These are phyloP conservation scores for Halictus ligatus DNA, from an alignment of 2,888 invertebrate genomes.

Conservation along the genomic window DNA sequence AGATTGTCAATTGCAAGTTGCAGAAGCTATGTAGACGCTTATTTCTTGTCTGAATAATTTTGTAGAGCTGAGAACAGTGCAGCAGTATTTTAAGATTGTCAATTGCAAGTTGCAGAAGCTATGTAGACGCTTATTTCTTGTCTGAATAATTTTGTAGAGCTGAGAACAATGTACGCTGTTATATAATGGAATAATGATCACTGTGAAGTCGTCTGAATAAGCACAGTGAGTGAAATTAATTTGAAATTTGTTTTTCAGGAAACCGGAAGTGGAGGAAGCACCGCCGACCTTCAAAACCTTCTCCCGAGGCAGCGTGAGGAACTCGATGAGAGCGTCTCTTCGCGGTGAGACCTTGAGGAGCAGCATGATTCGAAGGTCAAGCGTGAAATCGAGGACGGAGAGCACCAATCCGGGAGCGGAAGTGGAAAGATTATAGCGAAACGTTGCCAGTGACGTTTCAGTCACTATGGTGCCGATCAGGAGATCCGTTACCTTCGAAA, in stretches of 20 bases:
- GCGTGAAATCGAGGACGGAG: conserved; percentile 84
- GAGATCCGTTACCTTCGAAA: conserved; percentile 14
- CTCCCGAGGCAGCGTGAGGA: conserved; percentile 82
- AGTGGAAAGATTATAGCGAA: conserved; percentile 74
- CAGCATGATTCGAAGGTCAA: conserved; percentile 85
- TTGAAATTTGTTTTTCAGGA: conserved; percentile 70
- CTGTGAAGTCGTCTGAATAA: not conserved
- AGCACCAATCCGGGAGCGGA: conserved; percentile 72
- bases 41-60: too few species aligned
- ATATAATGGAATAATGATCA: too few species aligned
- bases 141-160: too few species aligned
- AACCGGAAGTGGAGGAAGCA: conserved; percentile 81
- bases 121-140: too few species aligned
- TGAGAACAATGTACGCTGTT: too few species aligned
- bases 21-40: too few species aligned
- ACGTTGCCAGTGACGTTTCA: not conserved
- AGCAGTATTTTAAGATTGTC: too few species aligned
- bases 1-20: too few species aligned
- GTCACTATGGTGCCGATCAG: conserved; percentile 34
- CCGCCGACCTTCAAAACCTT: conserved; percentile 76
- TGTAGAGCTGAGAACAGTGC: too few species aligned
- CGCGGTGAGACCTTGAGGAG: conserved; percentile 89
- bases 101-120: too few species aligned
- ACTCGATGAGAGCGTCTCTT: conserved; percentile 87
- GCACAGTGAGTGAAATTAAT: not conserved